Evolutionary conservation across 2,113 vertebrate genomes (phyloP).

Genomic region (Lampris incognitus): DNA sequence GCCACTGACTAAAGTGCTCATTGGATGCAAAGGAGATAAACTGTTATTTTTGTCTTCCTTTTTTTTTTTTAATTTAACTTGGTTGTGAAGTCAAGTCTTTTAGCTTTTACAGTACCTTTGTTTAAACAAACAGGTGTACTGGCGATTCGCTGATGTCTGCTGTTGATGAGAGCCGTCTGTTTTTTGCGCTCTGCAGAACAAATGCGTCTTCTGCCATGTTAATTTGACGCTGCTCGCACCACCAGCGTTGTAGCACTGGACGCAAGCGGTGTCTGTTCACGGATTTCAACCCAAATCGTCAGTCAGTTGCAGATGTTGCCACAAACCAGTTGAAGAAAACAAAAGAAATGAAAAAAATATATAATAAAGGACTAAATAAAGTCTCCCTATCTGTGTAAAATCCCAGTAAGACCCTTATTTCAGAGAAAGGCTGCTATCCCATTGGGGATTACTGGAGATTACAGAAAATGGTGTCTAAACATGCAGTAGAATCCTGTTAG

Average conservation of each 20-base stretch:
- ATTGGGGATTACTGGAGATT: constrained; percentile 69
- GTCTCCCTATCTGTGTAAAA: constrained; percentile 56
- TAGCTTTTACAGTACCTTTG: constrained; percentile 6
- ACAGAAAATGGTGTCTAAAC: constrained; percentile 55
- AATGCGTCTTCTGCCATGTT: constrained; percentile 5
- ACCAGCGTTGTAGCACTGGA: constrained; percentile 1
- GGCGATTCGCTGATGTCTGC: constrained; percentile 6
- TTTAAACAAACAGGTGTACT: background rate
- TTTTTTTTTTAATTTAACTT: background rate
- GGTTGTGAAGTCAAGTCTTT: background rate
- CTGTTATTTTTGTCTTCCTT: background rate
- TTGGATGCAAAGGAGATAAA: constrained; percentile 1
- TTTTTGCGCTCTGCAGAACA: background rate
- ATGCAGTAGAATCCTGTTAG: constrained; percentile 66
- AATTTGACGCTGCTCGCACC: constrained; percentile 17
- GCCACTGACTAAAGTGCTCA: background rate
- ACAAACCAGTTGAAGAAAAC: background rate
- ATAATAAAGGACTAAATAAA: constrained; percentile 6
- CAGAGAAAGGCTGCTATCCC: constrained; percentile 46
- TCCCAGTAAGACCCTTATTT: constrained; percentile 61
- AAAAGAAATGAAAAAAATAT: background rate
- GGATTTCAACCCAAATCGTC: constrained; percentile 15
- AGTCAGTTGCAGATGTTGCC: constrained; percentile 33
- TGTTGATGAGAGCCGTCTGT: constrained; percentile 4
- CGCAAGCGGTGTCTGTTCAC: constrained; percentile 14